These are phyloP conservation scores for Xiphophorus hellerii DNA, from an alignment of 2,113 vertebrate genomes.

Conservation along the genomic window DNA sequence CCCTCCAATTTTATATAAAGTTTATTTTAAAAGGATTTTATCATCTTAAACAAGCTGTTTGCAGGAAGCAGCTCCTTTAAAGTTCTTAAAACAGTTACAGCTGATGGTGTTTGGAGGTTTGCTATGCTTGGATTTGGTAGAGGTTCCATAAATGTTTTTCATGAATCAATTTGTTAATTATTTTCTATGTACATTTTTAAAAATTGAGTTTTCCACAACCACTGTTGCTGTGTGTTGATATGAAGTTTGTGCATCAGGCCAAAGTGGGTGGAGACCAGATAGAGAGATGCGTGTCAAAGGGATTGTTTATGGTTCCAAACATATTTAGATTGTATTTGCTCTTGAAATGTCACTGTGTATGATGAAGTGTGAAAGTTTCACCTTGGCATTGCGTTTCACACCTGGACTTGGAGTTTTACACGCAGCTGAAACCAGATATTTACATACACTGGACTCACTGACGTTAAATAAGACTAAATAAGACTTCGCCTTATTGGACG, in stretches of 20 bases:
- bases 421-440: neutral
- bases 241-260: constrained; percentile 66
- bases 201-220: constrained; percentile 63
- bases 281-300: constrained; percentile 56
- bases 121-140: constrained; percentile 36
- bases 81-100: constrained; percentile 19
- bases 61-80: constrained; percentile 33
- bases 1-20: constrained; percentile 88
- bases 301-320: constrained; percentile 53
- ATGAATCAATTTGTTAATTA: constrained; percentile 45
- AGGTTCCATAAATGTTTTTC: constrained; percentile 45
- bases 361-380: constrained; percentile 59
- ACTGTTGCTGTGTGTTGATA: constrained; percentile 63
- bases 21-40: constrained; percentile 35
- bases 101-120: constrained; percentile 29
- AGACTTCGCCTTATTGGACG: neutral
- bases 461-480: neutral
- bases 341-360: constrained; percentile 68
- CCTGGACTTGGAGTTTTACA: constrained; percentile 39
- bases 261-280: constrained; percentile 53
- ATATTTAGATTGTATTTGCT: constrained; percentile 73
- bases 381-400: constrained; percentile 35
- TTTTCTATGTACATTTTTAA: constrained; percentile 32
- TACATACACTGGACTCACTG: neutral
- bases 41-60: constrained; percentile 35